Conservation (phyloP, 1,140 invertebrate species). For the Caenorhabditis tropicalis region DNA sequence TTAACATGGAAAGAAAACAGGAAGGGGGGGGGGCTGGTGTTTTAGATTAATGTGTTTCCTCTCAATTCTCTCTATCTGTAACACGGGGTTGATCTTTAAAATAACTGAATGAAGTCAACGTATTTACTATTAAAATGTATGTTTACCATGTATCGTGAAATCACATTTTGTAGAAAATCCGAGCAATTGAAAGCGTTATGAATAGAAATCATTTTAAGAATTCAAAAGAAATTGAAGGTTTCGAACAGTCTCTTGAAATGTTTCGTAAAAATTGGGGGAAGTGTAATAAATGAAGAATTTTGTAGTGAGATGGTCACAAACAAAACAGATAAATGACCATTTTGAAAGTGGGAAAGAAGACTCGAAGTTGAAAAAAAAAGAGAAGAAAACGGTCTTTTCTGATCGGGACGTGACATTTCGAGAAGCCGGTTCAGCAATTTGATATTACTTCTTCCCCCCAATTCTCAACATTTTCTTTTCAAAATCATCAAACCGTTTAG, state of each 20-base stretch:
- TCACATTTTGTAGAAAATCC: constrained; percentile 34
- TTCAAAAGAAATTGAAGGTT: background rate
- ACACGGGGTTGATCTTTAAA: constrained; percentile 46
- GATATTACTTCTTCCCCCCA: too few relatives aligned
- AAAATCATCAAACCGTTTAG: background rate
- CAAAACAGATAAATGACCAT: constrained; percentile 29
- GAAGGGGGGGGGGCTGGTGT: too few relatives aligned
- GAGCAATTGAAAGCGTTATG: background rate
- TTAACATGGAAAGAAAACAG: constrained; percentile 46
- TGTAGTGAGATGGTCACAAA: background rate
- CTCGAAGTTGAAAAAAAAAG: background rate
- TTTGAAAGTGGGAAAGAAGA: too few relatives aligned
- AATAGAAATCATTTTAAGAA: constrained; percentile 22
- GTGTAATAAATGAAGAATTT: background rate
- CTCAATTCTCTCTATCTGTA: constrained; percentile 4
- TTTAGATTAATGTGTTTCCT: background rate
- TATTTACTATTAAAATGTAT: constrained; percentile 13
- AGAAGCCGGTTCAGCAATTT: background rate
- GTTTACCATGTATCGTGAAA: constrained; percentile 27
- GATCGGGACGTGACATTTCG: constrained; percentile 26
- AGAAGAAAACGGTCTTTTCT: constrained; percentile 16
- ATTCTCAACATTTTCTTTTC: background rate
- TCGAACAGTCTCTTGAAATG: too few relatives aligned
- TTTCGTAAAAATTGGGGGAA: too few relatives aligned
- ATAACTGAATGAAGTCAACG: background rate